Conservation (phyloP, 2,888 invertebrate genomes). For the Pammene aurita region DNA sequence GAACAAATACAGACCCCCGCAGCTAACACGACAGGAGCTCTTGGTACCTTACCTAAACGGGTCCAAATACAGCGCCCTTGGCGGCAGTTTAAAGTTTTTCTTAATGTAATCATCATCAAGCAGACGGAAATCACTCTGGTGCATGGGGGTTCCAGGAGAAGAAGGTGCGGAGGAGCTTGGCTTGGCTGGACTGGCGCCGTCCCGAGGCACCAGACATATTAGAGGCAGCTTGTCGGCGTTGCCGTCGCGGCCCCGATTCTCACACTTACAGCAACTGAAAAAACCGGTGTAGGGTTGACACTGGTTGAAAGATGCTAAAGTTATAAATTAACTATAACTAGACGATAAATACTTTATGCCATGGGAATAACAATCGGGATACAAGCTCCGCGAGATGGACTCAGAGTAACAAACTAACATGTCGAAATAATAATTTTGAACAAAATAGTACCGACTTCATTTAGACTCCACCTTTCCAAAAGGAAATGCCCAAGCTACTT, state of each 20-base stretch:
- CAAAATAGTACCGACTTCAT: too few relatives aligned
- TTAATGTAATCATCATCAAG: constrained; percentile 70
- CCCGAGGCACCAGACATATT: constrained; percentile 72
- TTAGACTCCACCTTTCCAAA: too few relatives aligned
- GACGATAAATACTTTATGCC: too few relatives aligned
- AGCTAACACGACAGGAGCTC: too few relatives aligned
- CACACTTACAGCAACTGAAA: constrained; percentile 65
- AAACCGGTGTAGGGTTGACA: constrained; percentile 6
- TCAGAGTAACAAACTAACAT: too few relatives aligned
- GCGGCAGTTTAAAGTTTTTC: constrained; percentile 70
- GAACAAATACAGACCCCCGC: too few relatives aligned
- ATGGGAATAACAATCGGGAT: too few relatives aligned
- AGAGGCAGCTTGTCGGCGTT: constrained; percentile 58
- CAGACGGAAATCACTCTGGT: constrained; percentile 56
- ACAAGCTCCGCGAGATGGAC: too few relatives aligned
- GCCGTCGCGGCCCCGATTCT: constrained; percentile 22
- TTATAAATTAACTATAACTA: too few relatives aligned
- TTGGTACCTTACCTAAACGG: constrained; percentile 58
- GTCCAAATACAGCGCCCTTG: constrained; percentile 68
- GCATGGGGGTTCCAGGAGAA: constrained; percentile 43
- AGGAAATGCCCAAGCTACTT: too few relatives aligned
- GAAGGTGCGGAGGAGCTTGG: constrained; percentile 44
- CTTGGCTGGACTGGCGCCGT: constrained; percentile 45
- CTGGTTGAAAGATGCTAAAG: too few relatives aligned
- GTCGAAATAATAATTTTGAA: too few relatives aligned